Base-by-base conservation (phyloP, 2,888 invertebrate genomes). In the Orchesellides sinensis region DNA sequence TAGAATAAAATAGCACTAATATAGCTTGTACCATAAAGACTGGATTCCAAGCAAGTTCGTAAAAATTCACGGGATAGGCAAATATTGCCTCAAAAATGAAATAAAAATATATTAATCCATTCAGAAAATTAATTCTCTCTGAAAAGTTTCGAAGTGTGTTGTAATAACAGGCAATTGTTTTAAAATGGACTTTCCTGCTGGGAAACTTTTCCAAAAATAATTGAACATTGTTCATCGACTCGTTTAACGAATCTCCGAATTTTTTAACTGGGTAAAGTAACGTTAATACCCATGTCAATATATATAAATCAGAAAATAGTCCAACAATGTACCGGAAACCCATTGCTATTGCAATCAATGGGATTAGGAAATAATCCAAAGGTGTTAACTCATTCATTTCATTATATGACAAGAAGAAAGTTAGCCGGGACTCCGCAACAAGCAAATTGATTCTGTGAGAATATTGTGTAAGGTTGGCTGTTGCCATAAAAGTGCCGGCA, bases 11-110 rank as follows among this genome's bases (percentile, higher is more conserved):
- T 21, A 77, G 12, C 1, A 59, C 5, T 0, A 77, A 17, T 0
- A 61, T 17, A 3, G 32, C 0, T 29, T 14, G 19, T 17, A 32
- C 17, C 8, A 49, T 1, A 0, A 32, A 6, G 5, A 12, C 25
- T 14, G 14, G 12, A 19, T 40, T 69, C 77, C 68, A 77, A 12
- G 69, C 32, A 29, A 77, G 32, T 32, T 69, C 49, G 32, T 77
- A 59, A 45, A 77, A 77, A 32, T 69, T 77, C 35, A 77, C 25
- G 1, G 77, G 68, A 49, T 77, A 77, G 0, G 61, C 68, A 23
- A 77, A 77, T 21, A 69, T 19, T 1, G 32, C 45, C 25, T 77
- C 77, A 1, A 10, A 23, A 6, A 77, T 32, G 19, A 61, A 77
- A 10, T n/a, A n/a, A 0, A 77, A 19, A 2, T 27, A 2, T 10